Percentiles rank a stretch among this genome's conserved stretches.
phyloP scores from a whole-genome alignment of 2,888 invertebrate genomes.

The Acholoe squamosa region DNA sequence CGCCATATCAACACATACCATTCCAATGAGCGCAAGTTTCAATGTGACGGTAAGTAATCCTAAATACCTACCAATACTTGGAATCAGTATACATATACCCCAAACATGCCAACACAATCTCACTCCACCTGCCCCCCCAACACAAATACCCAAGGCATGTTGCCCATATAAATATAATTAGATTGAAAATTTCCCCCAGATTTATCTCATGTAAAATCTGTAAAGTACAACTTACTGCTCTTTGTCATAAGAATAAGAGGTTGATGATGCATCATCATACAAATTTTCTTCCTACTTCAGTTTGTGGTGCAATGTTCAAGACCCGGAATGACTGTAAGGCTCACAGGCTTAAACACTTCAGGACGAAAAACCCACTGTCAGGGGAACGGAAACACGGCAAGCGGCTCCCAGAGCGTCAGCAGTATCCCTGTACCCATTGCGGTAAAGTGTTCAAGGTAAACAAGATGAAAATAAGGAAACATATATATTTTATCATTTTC shows the following conservation, averaged over 20 bases:
- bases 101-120: too few relatives aligned
- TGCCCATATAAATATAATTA: too few relatives aligned
- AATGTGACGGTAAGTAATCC: slow-evolving; percentile 65
- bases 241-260: not conserved
- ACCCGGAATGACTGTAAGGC: slow-evolving; percentile 63
- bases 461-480: too few relatives aligned
- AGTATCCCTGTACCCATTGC: slow-evolving; percentile 60
- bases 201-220: not conserved
- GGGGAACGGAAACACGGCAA: slow-evolving; percentile 23
- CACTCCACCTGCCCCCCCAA: too few relatives aligned
- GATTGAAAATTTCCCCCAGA: not conserved
- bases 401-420: slow-evolving; percentile 20
- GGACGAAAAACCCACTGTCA: slow-evolving; percentile 58
- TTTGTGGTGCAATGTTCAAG: slow-evolving; percentile 65
- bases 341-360: slow-evolving; percentile 64
- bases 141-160: too few relatives aligned
- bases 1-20: slow-evolving; percentile 66
- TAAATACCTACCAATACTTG: too few relatives aligned
- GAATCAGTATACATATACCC: too few relatives aligned
- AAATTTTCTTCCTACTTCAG: too few relatives aligned
- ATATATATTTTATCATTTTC: too few relatives aligned
- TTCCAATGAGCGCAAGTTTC: slow-evolving; percentile 55
- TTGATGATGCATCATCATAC: not conserved
- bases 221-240: not conserved
- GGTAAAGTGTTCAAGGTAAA: slow-evolving; percentile 54